Conservation (phyloP, 2,113 vertebrate species). For the Hylia prasina region DNA sequence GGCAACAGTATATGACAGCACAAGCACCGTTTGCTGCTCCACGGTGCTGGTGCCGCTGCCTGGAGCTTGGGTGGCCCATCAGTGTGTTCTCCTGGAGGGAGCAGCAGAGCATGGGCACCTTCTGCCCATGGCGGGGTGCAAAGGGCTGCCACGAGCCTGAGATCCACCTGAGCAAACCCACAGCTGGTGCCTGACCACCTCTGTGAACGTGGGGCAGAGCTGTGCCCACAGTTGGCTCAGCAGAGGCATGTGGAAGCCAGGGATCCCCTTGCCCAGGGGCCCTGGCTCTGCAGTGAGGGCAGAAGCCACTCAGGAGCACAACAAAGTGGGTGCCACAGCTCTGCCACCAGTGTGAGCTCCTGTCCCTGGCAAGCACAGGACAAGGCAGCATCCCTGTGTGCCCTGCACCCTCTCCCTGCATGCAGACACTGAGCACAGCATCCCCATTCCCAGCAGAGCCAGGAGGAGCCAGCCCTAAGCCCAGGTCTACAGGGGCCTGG, state of each 20-base stretch:
- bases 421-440: accelerated
- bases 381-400: accelerated
- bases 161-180: background rate
- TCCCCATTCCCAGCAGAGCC: accelerated
- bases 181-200: background rate
- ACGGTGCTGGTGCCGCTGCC: accelerated
- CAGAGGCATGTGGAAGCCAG: accelerated
- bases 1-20: background rate
- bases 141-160: background rate
- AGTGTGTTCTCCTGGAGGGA: background rate
- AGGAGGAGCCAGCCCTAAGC: background rate
- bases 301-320: background rate
- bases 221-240: background rate
- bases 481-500: accelerated
- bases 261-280: accelerated
- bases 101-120: accelerated
- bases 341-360: background rate
- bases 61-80: accelerated
- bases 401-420: background rate
- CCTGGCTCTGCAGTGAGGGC: too few relatives aligned
- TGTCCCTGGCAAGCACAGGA: accelerated
- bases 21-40: background rate
- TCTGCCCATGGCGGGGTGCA: accelerated
- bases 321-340: background rate
- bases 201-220: background rate